A percentile compares a stretch with the other conserved stretches of the same genome.
phyloP scores from a whole-genome alignment of 2,113 vertebrate species.

The Henicopernis longicauda region DNA sequence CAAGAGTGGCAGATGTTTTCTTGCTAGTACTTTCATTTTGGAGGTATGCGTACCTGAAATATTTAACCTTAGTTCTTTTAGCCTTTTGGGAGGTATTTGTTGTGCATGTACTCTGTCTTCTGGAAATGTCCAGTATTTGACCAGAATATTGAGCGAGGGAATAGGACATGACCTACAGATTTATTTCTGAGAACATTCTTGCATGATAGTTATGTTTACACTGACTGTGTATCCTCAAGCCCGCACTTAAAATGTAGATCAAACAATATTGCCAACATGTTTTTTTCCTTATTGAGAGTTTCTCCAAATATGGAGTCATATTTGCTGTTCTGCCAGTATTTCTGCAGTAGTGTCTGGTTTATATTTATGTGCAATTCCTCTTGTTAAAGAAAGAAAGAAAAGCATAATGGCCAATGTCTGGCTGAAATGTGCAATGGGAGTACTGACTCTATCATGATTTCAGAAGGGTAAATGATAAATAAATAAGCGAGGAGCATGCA shows the following conservation, averaged over 20 bases:
- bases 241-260: not conserved
- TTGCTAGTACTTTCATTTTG: not conserved
- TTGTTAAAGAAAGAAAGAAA: not conserved
- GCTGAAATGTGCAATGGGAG: not conserved
- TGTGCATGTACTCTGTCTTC: not conserved
- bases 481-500: not conserved
- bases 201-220: not conserved
- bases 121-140: not conserved
- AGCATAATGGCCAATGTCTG: not conserved
- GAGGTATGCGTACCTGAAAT: not conserved
- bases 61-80: not conserved
- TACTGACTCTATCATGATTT: not conserved
- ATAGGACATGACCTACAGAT: not conserved
- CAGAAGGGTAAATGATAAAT: not conserved
- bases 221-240: not conserved
- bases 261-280: not conserved
- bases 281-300: not conserved
- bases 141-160: not conserved
- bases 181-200: slow-evolving; percentile 6
- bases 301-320: not conserved
- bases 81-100: not conserved
- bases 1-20: not conserved
- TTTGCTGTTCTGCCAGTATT: slow-evolving; percentile 16
- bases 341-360: slow-evolving; percentile 11
- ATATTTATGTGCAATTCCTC: not conserved